A percentile compares a stretch with the other conserved stretches of the same genome.
phyloP scores from a whole-genome alignment of 2,888 invertebrate species.

The Pteria penguin region DNA sequence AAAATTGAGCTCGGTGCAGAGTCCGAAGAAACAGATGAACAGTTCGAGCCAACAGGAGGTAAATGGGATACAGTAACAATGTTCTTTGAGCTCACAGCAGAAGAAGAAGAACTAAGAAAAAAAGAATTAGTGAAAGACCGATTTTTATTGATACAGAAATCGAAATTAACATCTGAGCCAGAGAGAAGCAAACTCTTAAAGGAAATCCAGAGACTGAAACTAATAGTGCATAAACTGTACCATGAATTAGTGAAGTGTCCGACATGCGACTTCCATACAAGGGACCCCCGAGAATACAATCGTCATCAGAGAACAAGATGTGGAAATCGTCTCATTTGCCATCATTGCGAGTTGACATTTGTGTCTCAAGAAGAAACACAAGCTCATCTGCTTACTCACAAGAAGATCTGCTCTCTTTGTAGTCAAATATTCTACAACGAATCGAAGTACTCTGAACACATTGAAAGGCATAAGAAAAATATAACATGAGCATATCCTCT shows the following conservation, averaged over 20 bases:
- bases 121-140: background rate
- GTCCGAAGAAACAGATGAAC: background rate
- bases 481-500: too few species aligned
- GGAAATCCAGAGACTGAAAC: background rate
- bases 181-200: background rate
- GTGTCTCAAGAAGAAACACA: background rate
- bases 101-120: background rate
- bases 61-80: background rate
- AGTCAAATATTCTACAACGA: background rate
- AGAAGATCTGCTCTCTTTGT: background rate
- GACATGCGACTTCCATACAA: background rate
- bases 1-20: background rate
- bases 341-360: background rate
- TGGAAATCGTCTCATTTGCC: background rate
- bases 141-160: background rate
- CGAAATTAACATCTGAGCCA: background rate
- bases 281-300: background rate
- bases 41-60: background rate
- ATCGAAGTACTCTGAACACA: background rate
- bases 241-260: background rate
- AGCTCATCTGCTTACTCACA: background rate
- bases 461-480: background rate
- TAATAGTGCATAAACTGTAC: background rate
- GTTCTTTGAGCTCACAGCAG: background rate
- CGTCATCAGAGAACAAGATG: background rate